These are phyloP conservation scores for Okapia johnstoni DNA, from an alignment of 2,113 vertebrate species.

Conservation along the genomic window DNA sequence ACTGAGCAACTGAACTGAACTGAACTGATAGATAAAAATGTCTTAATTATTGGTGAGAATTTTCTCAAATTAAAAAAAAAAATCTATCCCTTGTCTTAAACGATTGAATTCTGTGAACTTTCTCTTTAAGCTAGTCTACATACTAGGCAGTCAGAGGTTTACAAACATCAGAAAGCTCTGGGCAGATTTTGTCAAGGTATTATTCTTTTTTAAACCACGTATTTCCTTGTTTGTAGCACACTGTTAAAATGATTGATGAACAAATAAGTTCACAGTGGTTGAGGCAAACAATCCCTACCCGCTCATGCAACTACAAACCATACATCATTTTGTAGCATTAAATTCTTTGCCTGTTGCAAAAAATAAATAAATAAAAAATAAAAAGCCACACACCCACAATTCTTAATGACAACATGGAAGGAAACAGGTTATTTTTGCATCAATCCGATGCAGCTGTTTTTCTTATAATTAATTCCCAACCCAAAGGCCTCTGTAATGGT, in stretches of 20 bases:
- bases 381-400: constrained; percentile 5
- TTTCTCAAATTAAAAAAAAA: not conserved
- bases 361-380: constrained; percentile 18
- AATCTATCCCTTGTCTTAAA: not conserved
- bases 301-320: constrained; percentile 14
- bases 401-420: constrained; percentile 35
- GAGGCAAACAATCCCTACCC: not conserved
- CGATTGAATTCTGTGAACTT: not conserved
- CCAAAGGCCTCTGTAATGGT: not conserved
- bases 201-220: constrained; percentile 41
- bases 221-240: constrained; percentile 22
- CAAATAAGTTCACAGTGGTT: constrained; percentile 32
- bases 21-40: not conserved
- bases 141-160: not conserved
- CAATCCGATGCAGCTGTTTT: not conserved
- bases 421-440: not conserved
- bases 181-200: not conserved
- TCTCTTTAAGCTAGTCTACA: not conserved
- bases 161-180: not conserved
- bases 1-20: not conserved
- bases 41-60: not conserved
- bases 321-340: constrained; percentile 24
- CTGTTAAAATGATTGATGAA: constrained; percentile 52
- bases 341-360: constrained; percentile 21
- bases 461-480: not conserved